These are phyloP conservation scores for Archaeoteleia sp. DNA, from an alignment of 2,888 invertebrate genomes.

Conservation along the genomic window DNA sequence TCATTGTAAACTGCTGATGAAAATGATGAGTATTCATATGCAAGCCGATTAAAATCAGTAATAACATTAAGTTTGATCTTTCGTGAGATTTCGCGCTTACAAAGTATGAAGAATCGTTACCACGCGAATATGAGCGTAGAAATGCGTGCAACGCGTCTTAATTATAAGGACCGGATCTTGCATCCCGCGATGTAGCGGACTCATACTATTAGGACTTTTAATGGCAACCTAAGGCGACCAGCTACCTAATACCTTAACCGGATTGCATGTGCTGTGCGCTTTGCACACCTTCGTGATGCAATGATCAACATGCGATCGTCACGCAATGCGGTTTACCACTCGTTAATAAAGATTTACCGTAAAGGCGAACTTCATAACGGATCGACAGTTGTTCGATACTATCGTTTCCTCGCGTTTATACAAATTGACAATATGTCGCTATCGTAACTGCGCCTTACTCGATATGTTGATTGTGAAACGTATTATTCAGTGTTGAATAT, in stretches of 20 bases:
- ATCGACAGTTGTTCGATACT: neutral
- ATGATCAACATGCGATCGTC: constrained; percentile 32
- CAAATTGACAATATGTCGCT: constrained; percentile 14
- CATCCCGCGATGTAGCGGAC: constrained; percentile 1
- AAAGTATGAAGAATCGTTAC: neutral
- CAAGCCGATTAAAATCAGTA: constrained; percentile 5
- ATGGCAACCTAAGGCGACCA: constrained; percentile 14
- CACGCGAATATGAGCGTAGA: neutral
- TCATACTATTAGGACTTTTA: constrained; percentile 20
- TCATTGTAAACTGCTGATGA: no score
- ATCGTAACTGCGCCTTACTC: neutral
- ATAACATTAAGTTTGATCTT: neutral
- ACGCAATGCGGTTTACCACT: constrained; percentile 19
- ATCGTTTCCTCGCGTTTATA: constrained; percentile 13
- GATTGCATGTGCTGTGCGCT: constrained; percentile 15
- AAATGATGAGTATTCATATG: no score
- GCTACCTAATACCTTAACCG: constrained; percentile 8
- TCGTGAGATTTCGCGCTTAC: constrained; percentile 7
- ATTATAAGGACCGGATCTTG: constrained; percentile 18
- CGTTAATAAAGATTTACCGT: constrained; percentile 37
- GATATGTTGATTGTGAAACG: no score
- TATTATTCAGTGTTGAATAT: neutral
- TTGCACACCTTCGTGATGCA: constrained; percentile 28
- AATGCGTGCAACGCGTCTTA: constrained; percentile 26
- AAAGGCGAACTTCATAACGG: constrained; percentile 34